Percentiles rank a stretch among this genome's conserved stretches.
phyloP scores from a whole-genome alignment of 2,797 vertebrate species.

The Antrozous pallidus region DNA sequence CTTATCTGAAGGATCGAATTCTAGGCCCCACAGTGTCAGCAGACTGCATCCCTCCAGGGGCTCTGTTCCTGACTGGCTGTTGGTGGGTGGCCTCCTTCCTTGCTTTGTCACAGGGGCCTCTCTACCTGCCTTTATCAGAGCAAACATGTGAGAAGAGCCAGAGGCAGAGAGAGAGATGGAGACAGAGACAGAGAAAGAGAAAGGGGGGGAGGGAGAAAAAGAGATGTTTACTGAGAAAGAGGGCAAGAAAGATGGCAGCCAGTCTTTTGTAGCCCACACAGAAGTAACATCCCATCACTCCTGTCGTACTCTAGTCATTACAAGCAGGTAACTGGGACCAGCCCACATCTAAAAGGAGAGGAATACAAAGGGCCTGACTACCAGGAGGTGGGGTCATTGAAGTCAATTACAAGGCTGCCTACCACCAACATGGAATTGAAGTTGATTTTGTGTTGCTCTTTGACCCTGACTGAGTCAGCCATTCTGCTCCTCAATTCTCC shows the following conservation, averaged over 20 bases:
- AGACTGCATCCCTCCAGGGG: background rate
- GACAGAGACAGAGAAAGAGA: fast-evolving
- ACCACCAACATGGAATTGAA: background rate
- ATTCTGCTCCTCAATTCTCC: background rate
- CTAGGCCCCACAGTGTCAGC: background rate
- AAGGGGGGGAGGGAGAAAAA: background rate
- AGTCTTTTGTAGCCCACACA: background rate
- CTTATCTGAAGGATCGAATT: background rate
- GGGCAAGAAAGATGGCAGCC: background rate
- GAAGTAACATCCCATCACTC: background rate
- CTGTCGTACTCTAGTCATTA: background rate
- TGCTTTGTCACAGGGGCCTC: background rate
- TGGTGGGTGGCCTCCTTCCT: background rate
- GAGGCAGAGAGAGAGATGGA: background rate
- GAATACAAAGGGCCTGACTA: fast-evolving
- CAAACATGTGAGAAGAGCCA: background rate
- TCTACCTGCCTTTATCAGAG: background rate
- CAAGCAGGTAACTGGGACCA: background rate
- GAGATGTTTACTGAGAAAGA: background rate
- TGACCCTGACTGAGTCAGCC: background rate
- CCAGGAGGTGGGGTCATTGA: background rate
- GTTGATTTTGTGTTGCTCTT: background rate
- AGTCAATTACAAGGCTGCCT: background rate
- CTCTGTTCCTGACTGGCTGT: background rate
- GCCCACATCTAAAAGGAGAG: background rate